Conservation (phyloP, 2,797 vertebrate genomes). For the Passerculus sandwichensis region DNA sequence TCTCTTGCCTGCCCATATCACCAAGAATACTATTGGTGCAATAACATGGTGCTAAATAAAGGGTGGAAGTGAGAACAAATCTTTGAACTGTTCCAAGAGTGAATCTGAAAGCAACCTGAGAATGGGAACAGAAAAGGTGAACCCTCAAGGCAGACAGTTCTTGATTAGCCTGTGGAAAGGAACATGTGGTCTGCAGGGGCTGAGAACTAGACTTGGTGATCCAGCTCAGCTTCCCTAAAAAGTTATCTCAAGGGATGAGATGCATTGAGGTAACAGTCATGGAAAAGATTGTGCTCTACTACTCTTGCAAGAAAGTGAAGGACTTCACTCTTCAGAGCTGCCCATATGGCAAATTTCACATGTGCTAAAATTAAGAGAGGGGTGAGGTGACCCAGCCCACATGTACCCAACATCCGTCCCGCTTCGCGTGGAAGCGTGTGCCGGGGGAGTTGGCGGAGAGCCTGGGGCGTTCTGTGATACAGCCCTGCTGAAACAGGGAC, state of each 20-base stretch:
- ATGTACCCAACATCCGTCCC: neutral
- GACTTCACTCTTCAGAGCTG: slow-evolving; percentile 12
- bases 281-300: neutral
- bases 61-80: neutral
- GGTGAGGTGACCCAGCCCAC: slow-evolving; percentile 23
- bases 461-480: neutral
- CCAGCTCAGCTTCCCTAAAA: neutral
- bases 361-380: slow-evolving; percentile 37
- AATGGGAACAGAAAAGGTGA: neutral
- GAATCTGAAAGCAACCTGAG: neutral
- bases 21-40: neutral
- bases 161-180: neutral
- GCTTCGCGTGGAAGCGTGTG: neutral
- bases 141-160: neutral
- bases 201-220: neutral
- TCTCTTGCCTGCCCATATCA: neutral
- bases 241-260: neutral
- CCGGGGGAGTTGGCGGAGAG: neutral
- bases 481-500: neutral
- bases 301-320: neutral
- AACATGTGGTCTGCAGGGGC: neutral
- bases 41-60: neutral
- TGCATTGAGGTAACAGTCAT: neutral
- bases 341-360: slow-evolving; percentile 41
- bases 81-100: neutral